phyloP scores from a whole-genome alignment of 2,113 vertebrate species.

The Regulus satrapa region DNA sequence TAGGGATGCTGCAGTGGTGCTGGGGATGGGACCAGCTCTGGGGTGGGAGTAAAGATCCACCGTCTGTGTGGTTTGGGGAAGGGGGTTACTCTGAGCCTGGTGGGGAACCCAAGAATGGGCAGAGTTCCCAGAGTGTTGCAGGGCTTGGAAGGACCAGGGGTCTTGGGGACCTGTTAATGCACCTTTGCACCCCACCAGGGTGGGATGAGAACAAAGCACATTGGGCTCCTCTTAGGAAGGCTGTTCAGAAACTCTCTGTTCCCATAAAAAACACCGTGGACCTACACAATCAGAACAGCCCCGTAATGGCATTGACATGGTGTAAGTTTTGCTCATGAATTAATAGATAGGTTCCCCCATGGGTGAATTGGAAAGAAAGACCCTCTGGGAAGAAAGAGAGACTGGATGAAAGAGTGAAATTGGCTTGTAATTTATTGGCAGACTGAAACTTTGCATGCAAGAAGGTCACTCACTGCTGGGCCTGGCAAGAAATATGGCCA shows the following conservation, averaged over 20 bases:
- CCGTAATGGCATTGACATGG: fast-evolving
- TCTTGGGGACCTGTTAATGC: not conserved
- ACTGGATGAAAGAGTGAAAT: not conserved
- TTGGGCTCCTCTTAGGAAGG: fast-evolving
- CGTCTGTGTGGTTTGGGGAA: fast-evolving
- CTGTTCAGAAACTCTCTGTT: not conserved
- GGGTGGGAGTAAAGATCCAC: not conserved
- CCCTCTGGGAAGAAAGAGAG: not conserved
- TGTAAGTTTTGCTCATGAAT: not conserved
- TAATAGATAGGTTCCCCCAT: fast-evolving
- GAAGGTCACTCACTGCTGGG: not conserved
- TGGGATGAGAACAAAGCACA: not conserved
- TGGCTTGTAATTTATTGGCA: not conserved
- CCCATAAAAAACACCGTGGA: not conserved
- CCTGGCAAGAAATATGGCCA: not conserved
- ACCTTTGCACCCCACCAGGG: not conserved
- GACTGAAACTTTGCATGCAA: not conserved
- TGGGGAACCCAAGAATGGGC: fast-evolving
- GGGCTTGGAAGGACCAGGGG: not conserved
- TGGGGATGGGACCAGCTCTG: not conserved
- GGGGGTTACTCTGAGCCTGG: not conserved
- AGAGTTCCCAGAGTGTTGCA: not conserved
- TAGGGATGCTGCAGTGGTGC: not conserved
- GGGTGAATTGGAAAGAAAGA: not conserved
- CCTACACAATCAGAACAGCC: fast-evolving